Evolutionary conservation across 2,888 invertebrate species (phyloP), one percentile per base, ranked within the genome.

Genomic region (Apodemia mormo): DNA sequence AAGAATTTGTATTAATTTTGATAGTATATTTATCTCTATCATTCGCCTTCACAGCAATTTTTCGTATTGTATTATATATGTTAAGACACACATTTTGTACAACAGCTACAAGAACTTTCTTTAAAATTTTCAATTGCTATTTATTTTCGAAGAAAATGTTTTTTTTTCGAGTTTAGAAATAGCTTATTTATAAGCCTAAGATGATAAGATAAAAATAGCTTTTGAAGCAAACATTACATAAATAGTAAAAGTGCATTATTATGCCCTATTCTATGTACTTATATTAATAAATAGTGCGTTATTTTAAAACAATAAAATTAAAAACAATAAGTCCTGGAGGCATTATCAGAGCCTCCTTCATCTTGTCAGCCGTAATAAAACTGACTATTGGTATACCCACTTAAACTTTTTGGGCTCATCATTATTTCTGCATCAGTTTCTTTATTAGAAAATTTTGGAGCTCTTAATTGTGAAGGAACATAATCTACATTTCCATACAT

Each of bases 401-500:
- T 86, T 80, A 93, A 84, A 69, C 92, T 92, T 67, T 89, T 92
- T 4, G 92, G 92, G 74, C 92, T 92, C 61, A 89, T 84, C 78
- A 88, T 82, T 29, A 85, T 74, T 72, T 88, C 88, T 37, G 84
- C 81, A 65, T 85, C 81, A 2, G 77, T 71, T 69, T 85, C 84
- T 74, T 85, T 87, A 68, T 82, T 84, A 66, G 82, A 84, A 37
- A 84, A 84, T 72, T 88, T 86, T 9, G 80, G 78, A 8, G 81
- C 86, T 75, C 87, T 85, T 2, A 83, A 73, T 65, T 85, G 81
- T 64, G 86, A 81, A 14, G 89, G 88, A 6, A 87, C 84, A 70
- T 85, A 90, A 71, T 92, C 91, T 12, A 83, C 86, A 67, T 86
- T 87, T 1, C 93, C 92, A 68, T 93, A 93, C 92, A 92, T 92